Base-by-base conservation (phyloP, 2,888 invertebrate genomes). In the Agrypnus murinus region DNA sequence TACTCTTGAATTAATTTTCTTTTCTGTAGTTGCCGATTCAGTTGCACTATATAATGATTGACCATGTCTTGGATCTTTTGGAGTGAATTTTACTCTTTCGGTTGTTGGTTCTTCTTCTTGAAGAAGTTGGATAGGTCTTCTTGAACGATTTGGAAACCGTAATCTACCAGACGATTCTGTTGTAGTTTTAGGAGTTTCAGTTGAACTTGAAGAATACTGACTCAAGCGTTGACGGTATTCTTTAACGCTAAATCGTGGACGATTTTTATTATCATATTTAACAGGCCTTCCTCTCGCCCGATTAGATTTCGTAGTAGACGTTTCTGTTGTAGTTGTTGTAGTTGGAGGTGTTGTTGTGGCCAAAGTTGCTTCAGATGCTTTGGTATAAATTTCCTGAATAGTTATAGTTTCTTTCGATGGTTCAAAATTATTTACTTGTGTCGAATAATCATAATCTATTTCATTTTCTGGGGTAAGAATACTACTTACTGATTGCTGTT, bases 231-330 rank as follows among this genome's bases (percentile, higher is more conserved):
- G 92, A 79, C 91, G 90, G 81, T 93, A 93, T 74, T 93, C 93
- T 83, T 93, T 93, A 2, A 93, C 90, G 80, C 93, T 94, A 82
- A 93, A 93, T 74, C 91, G 87, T 0, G 93, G 93, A 60, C 93
- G 86, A 58, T 91, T 91, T 12, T 81, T 81, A 0, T 84, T 77
- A 65, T 89, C 86, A 72, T 87, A 90, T 81, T 90, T 91, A 77
- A 86, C 88, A 69, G 80, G 87, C 71, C 87, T 82, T 10, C 82
- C 81, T 70, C 87, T 86, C 6, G 81, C 76, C 46, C 84, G 84
- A 38, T 81, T 77, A n/a, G 81, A 74, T 55, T 80, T 79, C 14
- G 79, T 76, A 19, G 79, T 62, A 4, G 81, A 78, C 5, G 80
- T 77, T 19, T 77, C 77, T 15, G 76, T 62, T 17, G 78, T 73